Evolutionary conservation across 92 coral and sea anemone species (phyloP).

Genomic region (Zoanthus gigantus): DNA sequence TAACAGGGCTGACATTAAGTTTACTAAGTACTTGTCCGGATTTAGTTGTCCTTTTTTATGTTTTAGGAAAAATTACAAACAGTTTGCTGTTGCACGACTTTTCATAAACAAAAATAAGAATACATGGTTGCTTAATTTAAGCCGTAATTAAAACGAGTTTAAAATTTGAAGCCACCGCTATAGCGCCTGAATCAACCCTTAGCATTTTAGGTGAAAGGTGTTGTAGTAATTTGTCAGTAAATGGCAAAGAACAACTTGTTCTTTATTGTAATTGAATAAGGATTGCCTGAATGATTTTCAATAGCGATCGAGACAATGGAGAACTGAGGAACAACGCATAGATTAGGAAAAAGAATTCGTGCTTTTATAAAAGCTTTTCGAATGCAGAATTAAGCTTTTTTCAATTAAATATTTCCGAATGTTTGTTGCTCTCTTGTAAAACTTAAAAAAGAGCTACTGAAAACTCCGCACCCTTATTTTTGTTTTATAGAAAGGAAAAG

Average conservation of each 20-base stretch:
- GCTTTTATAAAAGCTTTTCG: background rate
- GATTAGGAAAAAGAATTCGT: background rate
- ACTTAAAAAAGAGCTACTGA: background rate
- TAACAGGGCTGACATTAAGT: background rate
- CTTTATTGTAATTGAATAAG: background rate
- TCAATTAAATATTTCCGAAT: background rate
- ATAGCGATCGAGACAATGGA: background rate
- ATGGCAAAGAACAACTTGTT: background rate
- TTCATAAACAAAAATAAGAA: background rate
- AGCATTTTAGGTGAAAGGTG: background rate
- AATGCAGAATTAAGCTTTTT: background rate
- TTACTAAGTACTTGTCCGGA: conserved; percentile 4
- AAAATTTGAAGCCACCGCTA: background rate
- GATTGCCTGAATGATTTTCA: conserved; percentile 30
- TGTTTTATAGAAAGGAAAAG: background rate
- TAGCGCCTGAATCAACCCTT: background rate
- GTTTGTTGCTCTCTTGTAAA: background rate
- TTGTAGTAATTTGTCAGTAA: background rate
- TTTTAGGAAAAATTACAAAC: conserved; percentile 14
- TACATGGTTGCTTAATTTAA: too few species aligned
- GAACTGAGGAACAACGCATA: background rate
- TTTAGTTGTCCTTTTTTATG: background rate
- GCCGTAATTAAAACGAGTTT: background rate
- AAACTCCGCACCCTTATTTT: background rate
- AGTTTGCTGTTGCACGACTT: background rate